These are phyloP conservation scores for Pristionchus japonicus DNA, from an alignment of 2,888 invertebrate species.

Conservation along the genomic window DNA sequence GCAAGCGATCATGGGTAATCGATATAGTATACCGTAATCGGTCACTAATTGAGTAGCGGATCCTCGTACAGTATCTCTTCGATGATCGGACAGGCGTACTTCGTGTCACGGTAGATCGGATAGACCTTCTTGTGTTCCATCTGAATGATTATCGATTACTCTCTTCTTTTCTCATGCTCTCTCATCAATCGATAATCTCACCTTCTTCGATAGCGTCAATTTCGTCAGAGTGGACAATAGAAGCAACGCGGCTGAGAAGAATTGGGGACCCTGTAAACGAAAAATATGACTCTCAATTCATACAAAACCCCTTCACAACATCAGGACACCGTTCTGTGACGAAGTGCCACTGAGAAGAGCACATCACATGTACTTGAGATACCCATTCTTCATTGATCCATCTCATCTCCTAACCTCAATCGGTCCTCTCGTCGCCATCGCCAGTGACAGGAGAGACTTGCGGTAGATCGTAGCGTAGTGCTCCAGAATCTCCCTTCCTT, in stretches of 20 bases:
- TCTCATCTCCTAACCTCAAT: not conserved
- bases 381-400: too few species aligned
- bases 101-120: not conserved
- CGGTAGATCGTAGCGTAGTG: not conserved
- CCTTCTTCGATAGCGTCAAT: not conserved
- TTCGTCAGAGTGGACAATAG: not conserved
- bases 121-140: not conserved
- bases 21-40: not conserved
- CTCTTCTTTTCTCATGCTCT: not conserved
- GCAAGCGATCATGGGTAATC: not conserved
- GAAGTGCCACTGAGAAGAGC: too few species aligned
- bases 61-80: slow-evolving; percentile 24
- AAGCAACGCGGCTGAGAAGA: not conserved
- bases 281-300: too few species aligned
- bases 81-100: not conserved
- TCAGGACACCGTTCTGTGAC: too few species aligned
- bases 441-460: not conserved
- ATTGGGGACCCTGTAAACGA: not conserved
- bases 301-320: too few species aligned
- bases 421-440: not conserved
- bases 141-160: not conserved
- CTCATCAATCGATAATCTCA: slow-evolving; percentile 3
- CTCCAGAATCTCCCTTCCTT: not conserved
- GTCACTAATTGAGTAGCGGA: not conserved
- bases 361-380: too few species aligned